Base-by-base conservation (phyloP, 2,888 invertebrate genomes). In the Drosophila mimica region DNA sequence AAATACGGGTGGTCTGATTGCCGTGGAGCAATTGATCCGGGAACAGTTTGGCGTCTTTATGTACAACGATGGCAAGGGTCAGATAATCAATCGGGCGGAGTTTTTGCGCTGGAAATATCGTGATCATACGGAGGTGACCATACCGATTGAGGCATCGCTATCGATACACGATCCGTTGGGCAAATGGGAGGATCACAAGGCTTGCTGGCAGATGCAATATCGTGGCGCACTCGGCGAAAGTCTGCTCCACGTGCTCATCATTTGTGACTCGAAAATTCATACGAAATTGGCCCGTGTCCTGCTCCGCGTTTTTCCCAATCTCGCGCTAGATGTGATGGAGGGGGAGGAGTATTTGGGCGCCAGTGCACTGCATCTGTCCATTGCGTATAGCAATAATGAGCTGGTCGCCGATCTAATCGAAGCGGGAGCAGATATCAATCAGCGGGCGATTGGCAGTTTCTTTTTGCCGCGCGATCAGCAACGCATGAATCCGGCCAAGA, bases 141-240 rank as follows among this genome's bases (percentile, higher is more conserved):
- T 98, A 65, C 97, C 97, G 7, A 97, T 98, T 70, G 97, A 98
- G 92, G 97, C 97, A 0, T 97, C 96, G 0, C 93, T 97, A 0
- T 96, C 97, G 31, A 95, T 96, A 0, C 97, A 97, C 91, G 98
- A 98, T 92, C 98, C 98, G 0, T 94, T 98, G 31, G 96, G 97
- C 48, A 97, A 97, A 90, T 98, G 98, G 97, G 94, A 94, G 75
- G 97, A 98, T 91, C 98, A 98, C 93, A 96, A 97, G 79, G 98
- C 98, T 0, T 99, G 99, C 92, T 99, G 99, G 99, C 98, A 98
- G 93, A 97, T 99, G 96, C 97, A 98, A 90, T 98, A 97, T 92
- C 95, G 99, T 15, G 99, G 99, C 0, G 97, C 98, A 0, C 94
- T 99, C 0, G 99, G 99, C 0, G 99, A 99, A 94, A 98, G 97